Evolutionary conservation across 2,113 vertebrate species (phyloP).

Genomic region (Seriola aureovittata): DNA sequence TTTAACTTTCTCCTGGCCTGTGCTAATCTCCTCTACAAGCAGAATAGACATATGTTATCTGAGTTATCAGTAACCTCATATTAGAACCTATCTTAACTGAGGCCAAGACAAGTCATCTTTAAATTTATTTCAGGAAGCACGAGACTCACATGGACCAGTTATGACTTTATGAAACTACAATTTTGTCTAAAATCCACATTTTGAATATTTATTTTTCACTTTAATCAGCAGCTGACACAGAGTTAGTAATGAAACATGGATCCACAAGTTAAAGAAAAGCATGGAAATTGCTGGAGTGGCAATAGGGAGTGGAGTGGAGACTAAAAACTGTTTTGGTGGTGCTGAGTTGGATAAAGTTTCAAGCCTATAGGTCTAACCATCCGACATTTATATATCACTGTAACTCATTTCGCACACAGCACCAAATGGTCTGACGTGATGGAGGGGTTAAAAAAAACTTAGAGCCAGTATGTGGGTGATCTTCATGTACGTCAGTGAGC

Average conservation of each 20-base stretch:
- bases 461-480: neutral
- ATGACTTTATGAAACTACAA: neutral
- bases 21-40: constrained; percentile 46
- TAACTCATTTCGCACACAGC: too few species aligned
- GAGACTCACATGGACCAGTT: too few species aligned
- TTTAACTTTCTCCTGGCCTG: constrained; percentile 35
- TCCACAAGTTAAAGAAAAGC: neutral
- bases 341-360: neutral
- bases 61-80: neutral
- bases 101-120: neutral
- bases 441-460: neutral
- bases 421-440: neutral
- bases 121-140: too few species aligned
- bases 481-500: neutral
- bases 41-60: constrained; percentile 8
- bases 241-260: neutral
- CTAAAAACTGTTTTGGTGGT: neutral
- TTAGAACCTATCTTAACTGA: neutral
- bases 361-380: neutral
- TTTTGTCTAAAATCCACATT: neutral
- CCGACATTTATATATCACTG: neutral
- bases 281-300: too few species aligned
- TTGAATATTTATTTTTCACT: neutral
- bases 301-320: too few species aligned
- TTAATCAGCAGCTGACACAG: neutral